Percentiles rank a stretch among this genome's conserved stretches.
Conservation (phyloP, 2,888 invertebrate species). For the Molorchus minor region DNA sequence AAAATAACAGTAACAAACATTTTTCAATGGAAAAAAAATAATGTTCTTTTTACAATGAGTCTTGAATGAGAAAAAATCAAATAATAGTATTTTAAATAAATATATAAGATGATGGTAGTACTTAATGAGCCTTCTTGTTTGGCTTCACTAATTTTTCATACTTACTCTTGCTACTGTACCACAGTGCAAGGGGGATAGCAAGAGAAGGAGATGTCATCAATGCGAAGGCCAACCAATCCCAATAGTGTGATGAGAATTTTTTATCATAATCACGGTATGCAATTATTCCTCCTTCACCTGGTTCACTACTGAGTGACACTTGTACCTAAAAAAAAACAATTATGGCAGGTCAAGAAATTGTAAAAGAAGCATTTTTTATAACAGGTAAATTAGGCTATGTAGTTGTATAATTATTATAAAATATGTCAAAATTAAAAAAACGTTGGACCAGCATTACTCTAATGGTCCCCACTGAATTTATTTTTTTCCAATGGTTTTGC, state of each 20-base stretch:
- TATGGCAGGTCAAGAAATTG: neutral
- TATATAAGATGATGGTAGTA: constrained; percentile 17
- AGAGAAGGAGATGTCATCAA: constrained; percentile 96
- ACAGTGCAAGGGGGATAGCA: constrained; percentile 91
- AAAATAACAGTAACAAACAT: constrained; percentile 12
- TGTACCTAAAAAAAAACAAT: constrained; percentile 68
- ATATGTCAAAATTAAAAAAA: too few species aligned
- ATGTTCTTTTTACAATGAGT: constrained; percentile 21
- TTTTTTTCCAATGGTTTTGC: too few species aligned
- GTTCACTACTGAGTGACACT: constrained; percentile 82
- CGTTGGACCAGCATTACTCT: too few species aligned
- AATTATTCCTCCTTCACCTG: constrained; percentile 95
- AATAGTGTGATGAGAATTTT: constrained; percentile 95
- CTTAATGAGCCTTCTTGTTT: constrained; percentile 68
- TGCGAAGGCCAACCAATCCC: constrained; percentile 97
- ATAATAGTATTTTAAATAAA: constrained; percentile 11
- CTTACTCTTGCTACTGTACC: constrained; percentile 95
- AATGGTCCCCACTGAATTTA: too few species aligned
- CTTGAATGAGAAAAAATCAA: constrained; percentile 11
- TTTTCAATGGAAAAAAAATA: constrained; percentile 3
- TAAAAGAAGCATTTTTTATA: neutral
- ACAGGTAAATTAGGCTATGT: too few species aligned
- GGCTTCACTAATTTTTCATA: constrained; percentile 82
- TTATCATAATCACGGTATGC: constrained; percentile 93
- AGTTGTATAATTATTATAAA: too few species aligned